Evolutionary conservation across 2,797 vertebrate species (phyloP).

Genomic region (Trematomus bernacchii): DNA sequence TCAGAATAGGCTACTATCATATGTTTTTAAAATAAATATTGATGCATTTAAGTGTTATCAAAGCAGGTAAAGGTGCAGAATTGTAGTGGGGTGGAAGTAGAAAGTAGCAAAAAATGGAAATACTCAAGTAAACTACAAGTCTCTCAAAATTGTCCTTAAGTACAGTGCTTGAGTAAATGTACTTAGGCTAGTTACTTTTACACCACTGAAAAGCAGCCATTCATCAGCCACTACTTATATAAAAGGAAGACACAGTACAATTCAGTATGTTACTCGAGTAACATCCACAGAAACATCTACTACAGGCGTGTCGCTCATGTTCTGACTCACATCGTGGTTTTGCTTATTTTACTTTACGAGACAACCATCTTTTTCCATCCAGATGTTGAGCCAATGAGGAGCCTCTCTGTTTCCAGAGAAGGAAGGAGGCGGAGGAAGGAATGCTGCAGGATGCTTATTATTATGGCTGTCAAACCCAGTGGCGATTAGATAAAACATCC

Average conservation of each 20-base stretch:
- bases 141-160: too few relatives aligned
- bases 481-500: slow-evolving; percentile 51
- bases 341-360: slow-evolving; percentile 10
- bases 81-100: too few relatives aligned
- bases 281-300: neutral
- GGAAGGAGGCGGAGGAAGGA: slow-evolving; percentile 78
- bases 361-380: slow-evolving; percentile 80
- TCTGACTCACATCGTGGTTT: slow-evolving; percentile 21
- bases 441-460: slow-evolving; percentile 79
- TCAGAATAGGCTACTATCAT: too few relatives aligned
- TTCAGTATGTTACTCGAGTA: neutral
- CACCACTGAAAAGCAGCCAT: neutral
- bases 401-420: slow-evolving; percentile 55
- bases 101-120: too few relatives aligned
- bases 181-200: too few relatives aligned
- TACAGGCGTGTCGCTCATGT: slow-evolving; percentile 31
- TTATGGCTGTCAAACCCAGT: slow-evolving; percentile 76
- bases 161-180: too few relatives aligned
- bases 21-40: too few relatives aligned
- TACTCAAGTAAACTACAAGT: too few relatives aligned
- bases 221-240: neutral
- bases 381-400: slow-evolving; percentile 86
- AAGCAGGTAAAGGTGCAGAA: too few relatives aligned
- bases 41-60: too few relatives aligned
- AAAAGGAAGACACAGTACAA: neutral